Percentiles rank a stretch among this genome's conserved stretches.
These are phyloP conservation scores for Torymus aiolomorphi DNA, from an alignment of 2,888 invertebrate species.

Conservation along the genomic window DNA sequence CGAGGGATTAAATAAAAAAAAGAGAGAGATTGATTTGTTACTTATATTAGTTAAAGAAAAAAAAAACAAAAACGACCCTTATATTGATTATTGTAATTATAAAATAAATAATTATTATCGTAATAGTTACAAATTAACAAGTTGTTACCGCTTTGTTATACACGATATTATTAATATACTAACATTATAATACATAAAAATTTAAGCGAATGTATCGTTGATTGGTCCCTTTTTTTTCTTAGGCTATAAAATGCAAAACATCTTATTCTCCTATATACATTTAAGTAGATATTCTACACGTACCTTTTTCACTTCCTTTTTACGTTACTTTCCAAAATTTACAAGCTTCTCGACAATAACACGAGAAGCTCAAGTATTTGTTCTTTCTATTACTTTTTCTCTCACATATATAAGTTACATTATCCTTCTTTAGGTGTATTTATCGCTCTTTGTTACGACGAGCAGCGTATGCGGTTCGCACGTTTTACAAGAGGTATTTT, in stretches of 20 bases:
- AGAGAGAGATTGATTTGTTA: constrained; percentile 67
- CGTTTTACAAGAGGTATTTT: constrained; percentile 73
- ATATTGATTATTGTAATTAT: constrained; percentile 74
- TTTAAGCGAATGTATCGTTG: constrained; percentile 71
- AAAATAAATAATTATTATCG: constrained; percentile 73
- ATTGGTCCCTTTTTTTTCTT: constrained; percentile 70
- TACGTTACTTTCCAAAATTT: constrained; percentile 56
- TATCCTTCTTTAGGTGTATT: background rate
- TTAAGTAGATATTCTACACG: constrained; percentile 28
- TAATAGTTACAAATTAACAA: constrained; percentile 75
- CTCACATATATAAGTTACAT: background rate
- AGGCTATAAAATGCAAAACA: constrained; percentile 59
- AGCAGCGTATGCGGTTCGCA: constrained; percentile 69
- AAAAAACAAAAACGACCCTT: constrained; percentile 65
- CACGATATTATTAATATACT: constrained; percentile 75
- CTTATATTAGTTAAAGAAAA: constrained; percentile 67
- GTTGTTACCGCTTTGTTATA: constrained; percentile 75
- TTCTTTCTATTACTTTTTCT: too few species aligned
- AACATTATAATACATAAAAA: constrained; percentile 69
- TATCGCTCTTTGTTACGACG: constrained; percentile 15
- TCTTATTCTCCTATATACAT: constrained; percentile 46
- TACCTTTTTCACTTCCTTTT: constrained; percentile 62
- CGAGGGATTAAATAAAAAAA: constrained; percentile 60
- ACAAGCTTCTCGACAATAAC: too few species aligned
- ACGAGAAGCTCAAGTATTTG: too few species aligned